These are phyloP conservation scores for Dryas iulia DNA, from an alignment of 1,140 invertebrate species.

Conservation along the genomic window DNA sequence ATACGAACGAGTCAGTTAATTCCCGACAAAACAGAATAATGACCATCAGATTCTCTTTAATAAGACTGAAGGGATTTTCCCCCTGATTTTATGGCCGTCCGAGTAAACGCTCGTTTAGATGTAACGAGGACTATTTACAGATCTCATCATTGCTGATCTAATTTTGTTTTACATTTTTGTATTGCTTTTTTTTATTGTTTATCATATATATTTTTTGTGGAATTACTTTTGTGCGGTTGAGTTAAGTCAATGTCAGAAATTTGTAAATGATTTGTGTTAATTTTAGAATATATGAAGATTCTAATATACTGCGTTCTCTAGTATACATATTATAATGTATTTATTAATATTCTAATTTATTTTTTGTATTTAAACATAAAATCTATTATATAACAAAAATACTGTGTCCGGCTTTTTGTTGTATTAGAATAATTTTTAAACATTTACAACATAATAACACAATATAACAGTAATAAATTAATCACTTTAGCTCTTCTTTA, in stretches of 20 bases:
- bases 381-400: too few relatives aligned
- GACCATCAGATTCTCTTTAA: conserved; percentile 26
- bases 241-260: too few relatives aligned
- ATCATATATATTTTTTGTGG: not conserved
- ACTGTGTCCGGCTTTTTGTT: too few relatives aligned
- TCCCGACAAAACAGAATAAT: conserved; percentile 20
- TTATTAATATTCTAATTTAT: too few relatives aligned
- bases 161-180: conserved; percentile 3
- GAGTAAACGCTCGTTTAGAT: conserved; percentile 17
- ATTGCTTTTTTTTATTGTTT: not conserved
- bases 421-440: too few relatives aligned
- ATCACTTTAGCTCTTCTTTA: not conserved
- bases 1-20: conserved; percentile 20
- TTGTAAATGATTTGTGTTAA: too few relatives aligned
- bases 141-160: conserved; percentile 11
- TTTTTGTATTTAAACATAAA: too few relatives aligned
- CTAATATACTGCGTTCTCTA: too few relatives aligned
- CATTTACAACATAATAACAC: too few relatives aligned
- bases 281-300: too few relatives aligned
- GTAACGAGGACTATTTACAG: conserved; percentile 22
- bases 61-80: conserved; percentile 23
- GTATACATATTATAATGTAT: too few relatives aligned
- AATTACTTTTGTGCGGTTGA: not conserved
- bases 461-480: too few relatives aligned
- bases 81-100: conserved; percentile 18